Conservation (phyloP, 2,797 vertebrate genomes). For the Vespertilio murinus region DNA sequence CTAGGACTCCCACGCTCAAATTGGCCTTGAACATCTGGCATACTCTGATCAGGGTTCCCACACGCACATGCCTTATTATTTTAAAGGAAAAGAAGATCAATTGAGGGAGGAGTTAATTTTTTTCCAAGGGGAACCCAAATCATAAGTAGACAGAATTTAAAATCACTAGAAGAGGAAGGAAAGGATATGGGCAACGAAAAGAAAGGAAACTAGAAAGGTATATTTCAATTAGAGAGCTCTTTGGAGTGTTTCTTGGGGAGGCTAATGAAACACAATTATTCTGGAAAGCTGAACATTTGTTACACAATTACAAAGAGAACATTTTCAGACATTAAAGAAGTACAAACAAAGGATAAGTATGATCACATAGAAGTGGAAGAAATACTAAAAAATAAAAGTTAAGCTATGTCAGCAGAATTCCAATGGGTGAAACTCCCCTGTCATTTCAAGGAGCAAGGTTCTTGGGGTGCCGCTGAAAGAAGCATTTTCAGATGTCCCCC, state of each 20-base stretch:
- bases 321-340: neutral
- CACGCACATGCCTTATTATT: neutral
- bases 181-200: neutral
- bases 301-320: neutral
- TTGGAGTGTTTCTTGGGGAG: neutral
- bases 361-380: neutral
- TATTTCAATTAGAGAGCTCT: neutral
- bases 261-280: neutral
- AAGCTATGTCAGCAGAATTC: neutral
- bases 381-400: neutral
- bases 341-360: neutral
- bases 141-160: neutral
- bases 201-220: neutral
- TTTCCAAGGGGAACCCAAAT: neutral
- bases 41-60: no score
- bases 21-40: no score
- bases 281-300: neutral
- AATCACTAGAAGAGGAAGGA: neutral
- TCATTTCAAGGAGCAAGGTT: no score
- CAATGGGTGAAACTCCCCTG: no score
- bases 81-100: constrained; percentile 10
- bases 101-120: neutral
- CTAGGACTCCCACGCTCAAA: no score
- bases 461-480: no score
- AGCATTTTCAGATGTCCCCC: no score